Base-by-base conservation (phyloP, 2,888 invertebrate genomes). In the Carabus problematicus region DNA sequence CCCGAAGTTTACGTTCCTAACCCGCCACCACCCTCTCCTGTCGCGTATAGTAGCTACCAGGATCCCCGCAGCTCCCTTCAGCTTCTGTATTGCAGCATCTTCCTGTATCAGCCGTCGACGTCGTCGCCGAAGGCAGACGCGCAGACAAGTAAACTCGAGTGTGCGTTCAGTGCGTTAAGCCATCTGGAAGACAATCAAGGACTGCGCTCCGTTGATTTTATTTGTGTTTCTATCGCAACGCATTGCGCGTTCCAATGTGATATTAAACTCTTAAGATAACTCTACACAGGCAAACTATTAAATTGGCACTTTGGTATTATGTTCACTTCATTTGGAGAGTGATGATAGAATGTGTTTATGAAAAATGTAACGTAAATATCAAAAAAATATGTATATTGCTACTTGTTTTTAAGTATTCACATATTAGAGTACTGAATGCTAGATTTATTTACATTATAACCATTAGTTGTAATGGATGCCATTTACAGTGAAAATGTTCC, bases 141-240 rank as follows among this genome's bases (percentile, higher is more conserved):
- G 12, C 47, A 47, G 47, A n/a, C 56, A 40, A 29, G 56, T 18
- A 56, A 56, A 56, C 56, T 29, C 18, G 29, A 55, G 55, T 16
- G 52, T 56, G 56, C 56, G 56, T 29, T 19, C 19, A 40, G 41
- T 45, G 39, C 8, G 29, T 39, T 42, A 68, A 60, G 45, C 62
- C 69, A 62, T 55, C 62, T 69, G 69, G 61, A 69, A 69, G 69
- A 69, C 69, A 69, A 69, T 69, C 69, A 69, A 52, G 54, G 18
- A 45, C 16, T 56, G 69, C 69, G 69, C 62, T 45, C 41, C 62
- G 69, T 54, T 69, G 69, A 62, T 69, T 69, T 69, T 69, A 69
- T 69, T 69, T 69, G 60, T 61, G 69, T 61, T 68, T 60, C 68
- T 68, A 61, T 54, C 54, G 54, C 60, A 42, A 64, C 64, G 58